Percentiles rank a stretch among this genome's conserved stretches.
These are phyloP conservation scores for Oreochromis niloticus DNA, from an alignment of 2,113 vertebrate species.

Conservation along the genomic window DNA sequence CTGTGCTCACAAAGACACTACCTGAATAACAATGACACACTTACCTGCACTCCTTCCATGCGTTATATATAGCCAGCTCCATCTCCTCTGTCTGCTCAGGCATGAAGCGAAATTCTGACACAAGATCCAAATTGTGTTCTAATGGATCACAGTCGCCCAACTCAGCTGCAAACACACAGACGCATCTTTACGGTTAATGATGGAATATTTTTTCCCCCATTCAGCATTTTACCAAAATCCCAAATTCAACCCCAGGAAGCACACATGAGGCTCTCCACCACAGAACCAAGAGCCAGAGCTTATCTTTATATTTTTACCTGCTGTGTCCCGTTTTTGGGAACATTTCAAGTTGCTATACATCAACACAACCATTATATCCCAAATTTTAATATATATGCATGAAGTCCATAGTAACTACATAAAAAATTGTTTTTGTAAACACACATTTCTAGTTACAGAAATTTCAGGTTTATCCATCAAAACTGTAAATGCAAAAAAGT, in stretches of 20 bases:
- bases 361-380: neutral
- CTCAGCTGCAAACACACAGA: slow-evolving; percentile 78
- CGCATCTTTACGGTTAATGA: neutral
- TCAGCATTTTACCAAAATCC: neutral
- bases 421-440: neutral
- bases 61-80: slow-evolving; percentile 86
- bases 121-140: slow-evolving; percentile 86
- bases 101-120: slow-evolving; percentile 94
- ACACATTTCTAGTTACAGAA: neutral
- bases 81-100: slow-evolving; percentile 90
- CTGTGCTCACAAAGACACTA: neutral
- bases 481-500: neutral
- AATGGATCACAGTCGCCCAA: slow-evolving; percentile 90
- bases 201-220: fast-evolving
- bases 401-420: neutral
- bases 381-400: neutral
- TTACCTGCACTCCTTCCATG: slow-evolving; percentile 96
- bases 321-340: neutral
- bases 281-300: neutral
- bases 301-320: neutral
- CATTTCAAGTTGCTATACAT: neutral
- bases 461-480: neutral
- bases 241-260: neutral
- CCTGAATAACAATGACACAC: neutral
- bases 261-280: neutral